Conservation (phyloP, 2,888 invertebrate genomes). For the Strigamia maritima region DNA sequence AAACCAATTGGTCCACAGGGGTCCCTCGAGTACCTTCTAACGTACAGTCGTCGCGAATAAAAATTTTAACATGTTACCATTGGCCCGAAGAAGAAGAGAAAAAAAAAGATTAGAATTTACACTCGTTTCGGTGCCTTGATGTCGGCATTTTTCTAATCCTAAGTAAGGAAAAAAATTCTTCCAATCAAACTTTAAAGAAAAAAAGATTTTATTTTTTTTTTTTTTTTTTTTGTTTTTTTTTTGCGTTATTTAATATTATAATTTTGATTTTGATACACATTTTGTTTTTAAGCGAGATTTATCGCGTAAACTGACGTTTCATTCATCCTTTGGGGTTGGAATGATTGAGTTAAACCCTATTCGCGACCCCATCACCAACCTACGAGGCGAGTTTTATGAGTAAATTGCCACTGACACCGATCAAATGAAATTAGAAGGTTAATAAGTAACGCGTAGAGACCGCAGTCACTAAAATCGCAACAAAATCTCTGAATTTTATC, state of each 20-base stretch:
- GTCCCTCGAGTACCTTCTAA: background rate
- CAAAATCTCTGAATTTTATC: too few species aligned
- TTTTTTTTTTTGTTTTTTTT: background rate
- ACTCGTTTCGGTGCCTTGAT: background rate
- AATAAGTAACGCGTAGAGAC: background rate
- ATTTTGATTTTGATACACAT: background rate
- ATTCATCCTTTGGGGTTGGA: slow-evolving; percentile 28
- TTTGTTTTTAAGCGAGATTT: slow-evolving; percentile 21
- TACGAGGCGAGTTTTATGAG: background rate
- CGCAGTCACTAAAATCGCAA: background rate
- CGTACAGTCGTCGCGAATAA: slow-evolving; percentile 12
- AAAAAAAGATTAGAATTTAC: background rate
- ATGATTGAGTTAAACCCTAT: slow-evolving; percentile 37
- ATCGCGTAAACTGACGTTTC: slow-evolving; percentile 12
- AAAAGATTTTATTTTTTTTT: background rate
- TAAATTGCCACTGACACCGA: slow-evolving; percentile 38
- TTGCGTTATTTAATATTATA: too few species aligned
- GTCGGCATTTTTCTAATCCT: background rate
- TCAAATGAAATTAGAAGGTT: slow-evolving; percentile 37
- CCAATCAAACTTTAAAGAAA: background rate
- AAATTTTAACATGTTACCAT: background rate
- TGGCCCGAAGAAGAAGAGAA: background rate
- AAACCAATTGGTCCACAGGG: background rate
- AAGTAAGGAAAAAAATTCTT: too few species aligned
- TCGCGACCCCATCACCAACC: background rate